A percentile compares a stretch with the other conserved stretches of the same genome.
Evolutionary conservation across 2,797 vertebrate species (phyloP).

Genomic region (Lutjanus argentimaculatus): DNA sequence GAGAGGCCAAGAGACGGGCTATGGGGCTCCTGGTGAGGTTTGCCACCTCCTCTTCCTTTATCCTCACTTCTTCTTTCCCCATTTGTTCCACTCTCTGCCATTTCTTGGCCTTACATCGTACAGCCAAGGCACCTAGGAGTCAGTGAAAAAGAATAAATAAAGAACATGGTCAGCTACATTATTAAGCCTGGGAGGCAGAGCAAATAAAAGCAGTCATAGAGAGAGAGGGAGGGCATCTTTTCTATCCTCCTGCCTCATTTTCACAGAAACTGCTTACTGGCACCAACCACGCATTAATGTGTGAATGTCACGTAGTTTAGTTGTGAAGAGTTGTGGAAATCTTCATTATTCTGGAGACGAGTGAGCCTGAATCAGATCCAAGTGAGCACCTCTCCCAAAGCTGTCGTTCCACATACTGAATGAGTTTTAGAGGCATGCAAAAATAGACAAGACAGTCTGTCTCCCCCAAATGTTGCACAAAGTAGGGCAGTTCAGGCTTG

Average conservation of each 20-base stretch:
- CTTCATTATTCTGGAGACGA: conserved; percentile 46
- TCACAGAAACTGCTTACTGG: conserved; percentile 47
- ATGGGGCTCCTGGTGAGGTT: conserved; percentile 35
- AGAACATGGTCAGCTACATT: conserved; percentile 50
- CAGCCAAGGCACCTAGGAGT: conserved; percentile 63
- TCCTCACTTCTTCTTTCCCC: conserved; percentile 70
- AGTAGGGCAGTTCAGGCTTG: conserved; percentile 64
- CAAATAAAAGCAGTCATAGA: conserved; percentile 39
- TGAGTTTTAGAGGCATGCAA: conserved; percentile 52
- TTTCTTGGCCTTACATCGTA: conserved; percentile 81
- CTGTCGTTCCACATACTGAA: conserved; percentile 65
- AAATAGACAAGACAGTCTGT: conserved; percentile 72
- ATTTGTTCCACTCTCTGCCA: conserved; percentile 82
- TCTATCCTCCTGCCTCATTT: conserved; percentile 42
- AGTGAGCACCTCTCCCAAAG: conserved; percentile 63
- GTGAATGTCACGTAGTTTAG: conserved; percentile 27
- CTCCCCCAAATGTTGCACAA: conserved; percentile 69
- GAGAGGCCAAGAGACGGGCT: conserved; percentile 24
- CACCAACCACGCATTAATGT: conserved; percentile 36
- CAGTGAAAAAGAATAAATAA: conserved; percentile 64
- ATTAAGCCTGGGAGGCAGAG: conserved; percentile 33
- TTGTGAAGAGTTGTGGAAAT: conserved; percentile 43
- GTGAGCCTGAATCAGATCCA: conserved; percentile 50
- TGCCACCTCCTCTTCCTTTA: conserved; percentile 41
- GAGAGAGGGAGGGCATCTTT: conserved; percentile 31